These are phyloP conservation scores for Agrochola litura DNA, from an alignment of 2,888 invertebrate genomes.

Conservation along the genomic window DNA sequence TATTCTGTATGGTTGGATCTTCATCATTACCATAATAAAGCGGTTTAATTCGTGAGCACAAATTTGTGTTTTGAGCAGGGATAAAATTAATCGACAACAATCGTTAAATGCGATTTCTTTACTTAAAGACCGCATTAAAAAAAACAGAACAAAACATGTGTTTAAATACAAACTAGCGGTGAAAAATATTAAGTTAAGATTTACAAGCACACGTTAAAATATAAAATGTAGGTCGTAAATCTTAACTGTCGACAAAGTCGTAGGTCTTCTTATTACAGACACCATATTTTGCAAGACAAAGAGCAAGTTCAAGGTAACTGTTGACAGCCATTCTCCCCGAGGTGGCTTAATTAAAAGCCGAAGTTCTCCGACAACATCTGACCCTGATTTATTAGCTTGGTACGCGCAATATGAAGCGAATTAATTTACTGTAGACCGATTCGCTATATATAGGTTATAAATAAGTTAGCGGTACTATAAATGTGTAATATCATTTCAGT, in stretches of 20 bases:
- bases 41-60: constrained; percentile 5
- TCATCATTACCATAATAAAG: background rate
- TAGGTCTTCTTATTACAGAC: background rate
- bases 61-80: background rate
- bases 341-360: constrained; percentile 6
- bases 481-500: background rate
- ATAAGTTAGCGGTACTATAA: background rate
- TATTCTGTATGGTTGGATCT: background rate
- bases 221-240: background rate
- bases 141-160: background rate
- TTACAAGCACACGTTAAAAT: background rate
- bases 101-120: background rate
- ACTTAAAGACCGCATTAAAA: background rate
- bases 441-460: background rate
- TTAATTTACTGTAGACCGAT: background rate
- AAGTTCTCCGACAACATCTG: background rate
- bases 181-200: background rate
- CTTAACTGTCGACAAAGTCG: background rate
- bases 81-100: background rate
- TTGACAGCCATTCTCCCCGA: constrained; percentile 1
- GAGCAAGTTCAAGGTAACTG: background rate
- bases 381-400: background rate
- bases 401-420: background rate
- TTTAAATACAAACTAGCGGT: background rate
- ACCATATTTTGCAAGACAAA: constrained; percentile 11